phyloP scores from a whole-genome alignment of 2,113 vertebrate genomes.

The Calyptommatus sinebrachiatus region DNA sequence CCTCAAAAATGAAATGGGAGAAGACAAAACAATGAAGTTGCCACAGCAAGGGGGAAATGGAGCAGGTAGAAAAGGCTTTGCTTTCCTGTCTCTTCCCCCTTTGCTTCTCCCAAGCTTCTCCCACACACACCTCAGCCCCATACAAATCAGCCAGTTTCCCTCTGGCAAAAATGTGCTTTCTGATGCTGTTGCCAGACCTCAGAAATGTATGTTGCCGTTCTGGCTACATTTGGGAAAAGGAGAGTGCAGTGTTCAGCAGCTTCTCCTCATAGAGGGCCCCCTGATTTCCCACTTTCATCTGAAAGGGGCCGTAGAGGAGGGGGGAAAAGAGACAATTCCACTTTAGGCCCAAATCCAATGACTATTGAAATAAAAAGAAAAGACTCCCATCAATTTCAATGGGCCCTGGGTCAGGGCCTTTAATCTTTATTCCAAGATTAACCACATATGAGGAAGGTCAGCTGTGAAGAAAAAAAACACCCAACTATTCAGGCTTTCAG shows the following conservation, averaged over 20 bases:
- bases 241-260: conserved; percentile 66
- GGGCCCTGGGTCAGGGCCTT: conserved; percentile 38
- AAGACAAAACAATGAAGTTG: not conserved
- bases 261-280: conserved; percentile 64
- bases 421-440: conserved; percentile 55
- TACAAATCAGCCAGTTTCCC: conserved; percentile 53
- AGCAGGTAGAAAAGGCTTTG: conserved; percentile 52
- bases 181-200: conserved; percentile 71
- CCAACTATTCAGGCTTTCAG: conserved; percentile 54
- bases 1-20: not conserved
- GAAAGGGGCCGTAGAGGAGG: conserved; percentile 61
- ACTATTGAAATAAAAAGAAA: conserved; percentile 39
- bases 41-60: not conserved
- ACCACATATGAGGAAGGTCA: conserved; percentile 49
- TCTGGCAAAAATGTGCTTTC: conserved; percentile 62
- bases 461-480: conserved; percentile 33
- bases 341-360: conserved; percentile 47
- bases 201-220: conserved; percentile 73
- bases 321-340: conserved; percentile 39
- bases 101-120: not conserved
- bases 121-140: conserved; percentile 57
- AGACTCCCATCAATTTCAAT: conserved; percentile 40
- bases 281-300: conserved; percentile 60
- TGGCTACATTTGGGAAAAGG: conserved; percentile 67
- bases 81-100: conserved; percentile 11